phyloP scores from a whole-genome alignment of 2,888 invertebrate genomes.

The Cantharis flavilabris region DNA sequence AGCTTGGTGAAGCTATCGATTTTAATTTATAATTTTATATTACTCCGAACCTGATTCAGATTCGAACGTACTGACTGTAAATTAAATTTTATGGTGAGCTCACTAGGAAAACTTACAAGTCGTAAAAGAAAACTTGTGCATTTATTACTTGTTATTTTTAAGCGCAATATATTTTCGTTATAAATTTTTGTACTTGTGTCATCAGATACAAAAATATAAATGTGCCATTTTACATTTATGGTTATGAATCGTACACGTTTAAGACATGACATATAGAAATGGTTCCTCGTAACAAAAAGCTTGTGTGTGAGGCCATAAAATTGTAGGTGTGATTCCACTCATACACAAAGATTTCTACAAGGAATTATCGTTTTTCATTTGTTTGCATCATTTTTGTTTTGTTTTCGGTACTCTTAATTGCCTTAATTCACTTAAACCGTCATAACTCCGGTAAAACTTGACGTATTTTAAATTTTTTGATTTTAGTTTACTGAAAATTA shows the following conservation, averaged over 20 bases:
- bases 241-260: slow-evolving; percentile 22
- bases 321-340: neutral
- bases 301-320: neutral
- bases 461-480: neutral
- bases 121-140: neutral
- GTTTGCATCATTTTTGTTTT: neutral
- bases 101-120: neutral
- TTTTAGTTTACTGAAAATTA: neutral
- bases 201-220: slow-evolving; percentile 27
- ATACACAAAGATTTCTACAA: neutral
- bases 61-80: neutral
- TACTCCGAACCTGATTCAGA: neutral
- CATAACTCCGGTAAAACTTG: neutral
- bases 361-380: neutral
- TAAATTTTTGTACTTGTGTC: slow-evolving; percentile 23
- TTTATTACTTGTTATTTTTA: neutral
- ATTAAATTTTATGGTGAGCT: neutral
- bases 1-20: neutral
- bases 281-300: slow-evolving; percentile 8
- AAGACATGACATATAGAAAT: slow-evolving; percentile 22
- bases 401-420: neutral
- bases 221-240: slow-evolving; percentile 24
- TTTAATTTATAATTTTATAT: neutral
- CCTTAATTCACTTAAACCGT: neutral
- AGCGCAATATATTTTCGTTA: slow-evolving; percentile 18